Conservation (phyloP, 2,888 invertebrate species). For the Apamea monoglypha region DNA sequence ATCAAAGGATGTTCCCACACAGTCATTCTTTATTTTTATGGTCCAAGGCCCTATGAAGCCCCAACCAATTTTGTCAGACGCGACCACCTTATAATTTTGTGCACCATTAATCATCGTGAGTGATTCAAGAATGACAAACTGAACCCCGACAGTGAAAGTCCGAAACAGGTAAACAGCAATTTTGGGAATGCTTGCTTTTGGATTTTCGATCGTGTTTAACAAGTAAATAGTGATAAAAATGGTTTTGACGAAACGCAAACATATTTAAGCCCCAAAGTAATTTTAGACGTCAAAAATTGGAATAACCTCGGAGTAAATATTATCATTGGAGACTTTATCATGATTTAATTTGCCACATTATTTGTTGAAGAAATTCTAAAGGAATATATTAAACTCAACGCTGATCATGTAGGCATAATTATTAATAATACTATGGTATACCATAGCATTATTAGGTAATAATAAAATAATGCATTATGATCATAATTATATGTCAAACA, state of each 20-base stretch:
- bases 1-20: slow-evolving; percentile 85
- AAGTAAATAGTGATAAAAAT: slow-evolving; percentile 23
- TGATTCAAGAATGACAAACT: slow-evolving; percentile 83
- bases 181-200: slow-evolving; percentile 38
- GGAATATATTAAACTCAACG: background rate
- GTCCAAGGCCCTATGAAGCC: slow-evolving; percentile 75
- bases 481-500: slow-evolving; percentile 22
- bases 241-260: slow-evolving; percentile 28
- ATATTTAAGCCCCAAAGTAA: slow-evolving; percentile 21
- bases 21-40: slow-evolving; percentile 75
- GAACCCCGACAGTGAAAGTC: slow-evolving; percentile 76
- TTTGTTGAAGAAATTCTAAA: slow-evolving; percentile 22
- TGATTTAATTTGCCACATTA: slow-evolving; percentile 25
- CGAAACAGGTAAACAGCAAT: slow-evolving; percentile 55
- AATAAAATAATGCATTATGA: slow-evolving; percentile 9
- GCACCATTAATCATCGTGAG: slow-evolving; percentile 83
- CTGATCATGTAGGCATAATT: background rate
- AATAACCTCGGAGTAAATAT: slow-evolving; percentile 40
- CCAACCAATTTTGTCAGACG: slow-evolving; percentile 81
- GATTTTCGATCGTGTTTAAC: slow-evolving; percentile 41
- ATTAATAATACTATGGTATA: slow-evolving; percentile 3
- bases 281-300: slow-evolving; percentile 39
- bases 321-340: slow-evolving; percentile 20
- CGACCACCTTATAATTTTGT: slow-evolving; percentile 86
- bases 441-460: too few relatives aligned